A percentile compares a stretch with the other conserved stretches of the same genome.
Evolutionary conservation across 2,113 vertebrate genomes (phyloP).

Genomic region (Ornithorhynchus anatinus): DNA sequence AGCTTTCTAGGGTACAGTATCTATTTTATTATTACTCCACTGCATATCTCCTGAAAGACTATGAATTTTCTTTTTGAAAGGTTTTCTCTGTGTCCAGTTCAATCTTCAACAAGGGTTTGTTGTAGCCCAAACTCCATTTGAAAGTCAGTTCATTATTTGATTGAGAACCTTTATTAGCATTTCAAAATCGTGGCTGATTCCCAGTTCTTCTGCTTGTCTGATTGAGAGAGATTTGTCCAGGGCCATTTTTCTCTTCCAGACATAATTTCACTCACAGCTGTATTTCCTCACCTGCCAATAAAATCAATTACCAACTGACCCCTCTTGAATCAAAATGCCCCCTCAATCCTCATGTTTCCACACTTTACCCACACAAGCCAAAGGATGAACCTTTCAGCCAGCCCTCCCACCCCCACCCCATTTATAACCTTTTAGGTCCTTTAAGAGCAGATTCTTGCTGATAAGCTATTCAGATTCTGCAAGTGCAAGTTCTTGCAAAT

Average conservation of each 20-base stretch:
- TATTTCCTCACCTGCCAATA: slow-evolving; percentile 37
- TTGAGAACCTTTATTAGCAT: slow-evolving; percentile 32
- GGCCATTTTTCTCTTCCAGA: slow-evolving; percentile 29
- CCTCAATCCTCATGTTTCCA: neutral
- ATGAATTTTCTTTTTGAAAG: neutral
- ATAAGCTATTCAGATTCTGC: no score
- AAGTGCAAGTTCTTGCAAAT: no score
- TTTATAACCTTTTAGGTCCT: no score
- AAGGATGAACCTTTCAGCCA: neutral
- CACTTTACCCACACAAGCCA: neutral
- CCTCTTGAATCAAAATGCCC: neutral
- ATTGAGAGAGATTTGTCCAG: slow-evolving; percentile 33
- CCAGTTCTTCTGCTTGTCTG: slow-evolving; percentile 16
- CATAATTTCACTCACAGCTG: slow-evolving; percentile 21
- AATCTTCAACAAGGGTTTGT: slow-evolving; percentile 5
- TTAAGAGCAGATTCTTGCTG: no score
- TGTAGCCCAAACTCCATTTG: neutral
- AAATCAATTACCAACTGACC: neutral
- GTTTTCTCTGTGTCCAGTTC: neutral
- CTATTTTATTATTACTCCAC: no score
- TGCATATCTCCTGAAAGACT: no score
- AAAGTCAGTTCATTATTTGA: slow-evolving; percentile 16
- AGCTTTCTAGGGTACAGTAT: no score
- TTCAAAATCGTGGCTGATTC: slow-evolving; percentile 22
- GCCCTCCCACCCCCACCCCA: no score